Conservation (phyloP, 2,113 vertebrate genomes). For the Protomyctophum bolini region DNA sequence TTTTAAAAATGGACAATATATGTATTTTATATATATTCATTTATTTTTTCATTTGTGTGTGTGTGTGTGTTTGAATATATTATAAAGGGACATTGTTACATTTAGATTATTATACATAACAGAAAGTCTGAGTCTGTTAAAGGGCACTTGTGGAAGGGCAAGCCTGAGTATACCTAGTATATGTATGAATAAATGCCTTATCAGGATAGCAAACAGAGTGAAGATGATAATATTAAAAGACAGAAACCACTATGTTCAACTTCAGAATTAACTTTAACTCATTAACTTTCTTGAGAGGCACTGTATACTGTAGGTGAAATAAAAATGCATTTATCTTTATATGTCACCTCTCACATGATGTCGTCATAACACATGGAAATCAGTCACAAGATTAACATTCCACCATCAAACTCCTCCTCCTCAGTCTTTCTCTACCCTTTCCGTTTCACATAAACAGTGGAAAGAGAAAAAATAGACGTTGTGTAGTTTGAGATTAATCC, state of each 20-base stretch:
- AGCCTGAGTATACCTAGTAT: conserved; percentile 38
- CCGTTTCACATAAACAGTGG: not conserved
- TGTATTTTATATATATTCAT: too few relatives aligned
- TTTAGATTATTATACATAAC: too few relatives aligned
- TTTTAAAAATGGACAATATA: too few relatives aligned
- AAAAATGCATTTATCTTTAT: conserved; percentile 7
- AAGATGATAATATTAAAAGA: not conserved
- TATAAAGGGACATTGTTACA: too few relatives aligned
- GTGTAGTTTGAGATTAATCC: not conserved
- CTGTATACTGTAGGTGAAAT: conserved; percentile 7
- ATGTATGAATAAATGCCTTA: conserved; percentile 16
- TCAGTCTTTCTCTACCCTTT: not conserved
- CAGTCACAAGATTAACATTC: conserved; percentile 64
- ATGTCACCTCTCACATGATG: conserved; percentile 72
- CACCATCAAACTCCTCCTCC: conserved; percentile 15
- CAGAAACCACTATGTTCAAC: not conserved
- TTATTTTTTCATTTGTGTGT: too few relatives aligned
- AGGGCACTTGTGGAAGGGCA: too few relatives aligned
- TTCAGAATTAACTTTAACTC: not conserved
- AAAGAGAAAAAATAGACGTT: not conserved
- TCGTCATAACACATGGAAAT: conserved; percentile 39
- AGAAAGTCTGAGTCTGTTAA: too few relatives aligned
- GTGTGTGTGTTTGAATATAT: too few relatives aligned
- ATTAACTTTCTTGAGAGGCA: not conserved
- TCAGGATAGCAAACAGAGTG: conserved; percentile 12